Conservation (phyloP, 2,113 vertebrate genomes). For the Macrotis lagotis region DNA sequence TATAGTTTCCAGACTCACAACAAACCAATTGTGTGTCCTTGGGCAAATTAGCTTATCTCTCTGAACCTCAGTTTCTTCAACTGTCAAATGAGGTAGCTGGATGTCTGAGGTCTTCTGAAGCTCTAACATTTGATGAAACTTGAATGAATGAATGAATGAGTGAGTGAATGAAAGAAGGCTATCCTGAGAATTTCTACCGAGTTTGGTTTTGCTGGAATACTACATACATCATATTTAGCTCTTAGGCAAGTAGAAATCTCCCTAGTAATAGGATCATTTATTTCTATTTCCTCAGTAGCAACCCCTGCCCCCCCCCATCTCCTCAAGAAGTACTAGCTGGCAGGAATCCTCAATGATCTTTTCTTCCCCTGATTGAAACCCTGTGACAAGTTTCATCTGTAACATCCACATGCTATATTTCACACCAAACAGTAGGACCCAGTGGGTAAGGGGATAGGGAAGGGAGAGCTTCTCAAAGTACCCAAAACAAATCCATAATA, state of each 20-base stretch:
- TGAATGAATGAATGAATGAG: not conserved
- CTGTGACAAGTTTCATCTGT: not conserved
- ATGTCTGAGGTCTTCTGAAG: not conserved
- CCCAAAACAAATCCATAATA: not conserved
- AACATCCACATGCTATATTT: not conserved
- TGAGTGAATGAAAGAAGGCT: too few species aligned
- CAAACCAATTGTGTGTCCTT: not conserved
- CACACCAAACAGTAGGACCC: slow-evolving; percentile 14
- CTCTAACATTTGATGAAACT: not conserved
- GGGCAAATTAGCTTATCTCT: not conserved
- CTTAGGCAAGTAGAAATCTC: not conserved
- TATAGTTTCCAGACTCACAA: not conserved
- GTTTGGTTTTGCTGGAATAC: not conserved
- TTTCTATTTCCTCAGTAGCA: not conserved
- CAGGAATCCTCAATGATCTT: not conserved
- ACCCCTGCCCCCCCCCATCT: accelerated
- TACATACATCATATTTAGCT: not conserved
- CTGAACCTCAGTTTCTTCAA: not conserved
- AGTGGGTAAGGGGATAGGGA: not conserved
- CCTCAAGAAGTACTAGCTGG: accelerated
- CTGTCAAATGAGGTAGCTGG: not conserved
- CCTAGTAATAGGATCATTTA: not conserved
- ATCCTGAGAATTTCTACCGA: too few species aligned
- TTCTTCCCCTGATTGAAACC: not conserved
- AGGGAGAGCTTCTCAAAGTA: not conserved